Evolutionary conservation across 2,113 vertebrate species (phyloP).

Genomic region (Rostratula benghalensis): DNA sequence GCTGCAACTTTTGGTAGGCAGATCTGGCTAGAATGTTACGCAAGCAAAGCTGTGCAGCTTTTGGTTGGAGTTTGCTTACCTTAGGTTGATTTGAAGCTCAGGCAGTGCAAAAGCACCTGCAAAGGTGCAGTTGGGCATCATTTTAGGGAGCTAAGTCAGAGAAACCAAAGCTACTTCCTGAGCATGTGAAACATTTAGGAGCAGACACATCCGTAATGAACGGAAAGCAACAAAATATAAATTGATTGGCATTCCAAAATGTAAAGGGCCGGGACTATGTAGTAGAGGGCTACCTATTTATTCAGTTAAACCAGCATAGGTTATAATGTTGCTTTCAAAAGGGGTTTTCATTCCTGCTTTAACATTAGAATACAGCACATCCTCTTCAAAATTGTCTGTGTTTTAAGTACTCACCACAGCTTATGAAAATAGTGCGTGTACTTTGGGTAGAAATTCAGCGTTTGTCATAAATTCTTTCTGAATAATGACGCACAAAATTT

Average conservation of each 20-base stretch:
- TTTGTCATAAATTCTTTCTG: background rate
- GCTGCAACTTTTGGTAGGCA: background rate
- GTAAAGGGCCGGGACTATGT: background rate
- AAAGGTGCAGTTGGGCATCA: background rate
- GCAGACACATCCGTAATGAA: background rate
- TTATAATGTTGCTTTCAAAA: background rate
- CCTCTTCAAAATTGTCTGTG: background rate
- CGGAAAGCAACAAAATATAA: background rate
- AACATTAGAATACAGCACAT: background rate
- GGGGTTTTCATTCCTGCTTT: background rate
- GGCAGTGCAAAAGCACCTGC: background rate
- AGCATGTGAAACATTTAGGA: background rate
- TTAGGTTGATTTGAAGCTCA: background rate
- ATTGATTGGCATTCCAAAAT: background rate
- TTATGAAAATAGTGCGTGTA: background rate
- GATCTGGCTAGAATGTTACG: accelerated
- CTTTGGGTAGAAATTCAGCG: background rate
- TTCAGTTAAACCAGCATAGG: accelerated
- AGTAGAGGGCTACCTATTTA: background rate
- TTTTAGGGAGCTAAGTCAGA: background rate
- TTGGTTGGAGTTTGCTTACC: background rate
- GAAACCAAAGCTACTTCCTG: background rate
- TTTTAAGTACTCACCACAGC: background rate
- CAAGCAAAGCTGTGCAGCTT: background rate
- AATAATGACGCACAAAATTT: background rate